Percentiles rank a stretch among this genome's conserved stretches.
Evolutionary conservation across 2,888 invertebrate species (phyloP).

Genomic region (Sminthurides aquaticus): DNA sequence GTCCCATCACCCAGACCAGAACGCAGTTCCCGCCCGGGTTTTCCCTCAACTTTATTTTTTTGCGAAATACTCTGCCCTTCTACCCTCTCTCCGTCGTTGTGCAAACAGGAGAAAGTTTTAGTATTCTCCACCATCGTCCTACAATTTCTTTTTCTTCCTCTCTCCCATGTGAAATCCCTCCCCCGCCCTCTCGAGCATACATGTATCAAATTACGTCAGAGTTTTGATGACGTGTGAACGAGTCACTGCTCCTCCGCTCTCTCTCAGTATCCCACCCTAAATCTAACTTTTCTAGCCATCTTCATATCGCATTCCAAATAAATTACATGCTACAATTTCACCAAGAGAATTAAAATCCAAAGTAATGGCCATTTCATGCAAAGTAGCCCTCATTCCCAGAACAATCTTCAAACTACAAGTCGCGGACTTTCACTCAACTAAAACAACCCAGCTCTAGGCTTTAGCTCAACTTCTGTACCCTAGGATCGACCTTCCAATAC

Average conservation of each 20-base stretch:
- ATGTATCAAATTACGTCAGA: neutral
- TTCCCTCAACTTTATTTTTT: no score
- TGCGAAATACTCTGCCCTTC: no score
- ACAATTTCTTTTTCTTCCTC: neutral
- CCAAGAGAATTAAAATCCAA: neutral
- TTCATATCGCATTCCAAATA: neutral
- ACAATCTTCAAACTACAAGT: neutral
- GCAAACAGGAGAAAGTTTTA: no score
- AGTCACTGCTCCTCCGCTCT: neutral
- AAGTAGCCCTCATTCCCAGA: neutral
- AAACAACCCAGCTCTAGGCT: no score
- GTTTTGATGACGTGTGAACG: neutral
- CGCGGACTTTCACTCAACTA: no score
- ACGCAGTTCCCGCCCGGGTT: no score
- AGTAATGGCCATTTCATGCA: conserved; percentile 1
- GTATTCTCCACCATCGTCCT: neutral
- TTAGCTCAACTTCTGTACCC: no score
- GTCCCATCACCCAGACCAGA: no score
- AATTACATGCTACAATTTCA: neutral
- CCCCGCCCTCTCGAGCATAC: neutral
- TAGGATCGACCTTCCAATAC: no score
- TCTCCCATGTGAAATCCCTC: no score
- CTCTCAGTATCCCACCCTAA: no score
- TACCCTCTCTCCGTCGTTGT: no score
- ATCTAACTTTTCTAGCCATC: neutral